Conservation (phyloP, 1,140 invertebrate genomes). For the Euwallacea fornicatus region DNA sequence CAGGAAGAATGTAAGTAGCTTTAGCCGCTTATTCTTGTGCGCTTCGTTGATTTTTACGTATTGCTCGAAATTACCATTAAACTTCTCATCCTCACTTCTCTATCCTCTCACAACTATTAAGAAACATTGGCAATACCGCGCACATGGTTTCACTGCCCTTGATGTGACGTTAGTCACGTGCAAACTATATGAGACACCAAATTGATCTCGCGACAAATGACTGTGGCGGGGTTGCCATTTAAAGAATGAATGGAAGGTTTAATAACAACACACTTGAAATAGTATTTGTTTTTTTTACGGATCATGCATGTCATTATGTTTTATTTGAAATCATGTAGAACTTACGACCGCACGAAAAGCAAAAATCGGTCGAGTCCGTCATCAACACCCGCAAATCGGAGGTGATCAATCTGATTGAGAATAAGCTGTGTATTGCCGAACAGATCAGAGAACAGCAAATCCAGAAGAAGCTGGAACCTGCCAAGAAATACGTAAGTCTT, state of each 20-base stretch:
- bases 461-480: constrained; percentile 75
- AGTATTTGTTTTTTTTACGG: neutral
- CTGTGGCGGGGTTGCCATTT: too few species aligned
- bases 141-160: too few species aligned
- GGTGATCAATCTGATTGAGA: constrained; percentile 69
- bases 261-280: neutral
- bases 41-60: neutral
- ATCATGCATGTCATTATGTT: constrained; percentile 30
- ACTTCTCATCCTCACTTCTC: neutral
- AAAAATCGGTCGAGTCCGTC: constrained; percentile 62
- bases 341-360: constrained; percentile 49
- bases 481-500: constrained; percentile 72
- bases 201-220: too few species aligned
- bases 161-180: too few species aligned
- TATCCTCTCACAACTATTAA: neutral
- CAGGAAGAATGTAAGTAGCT: constrained; percentile 70
- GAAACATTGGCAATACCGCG: neutral
- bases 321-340: constrained; percentile 43
- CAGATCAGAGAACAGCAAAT: constrained; percentile 77
- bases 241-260: neutral
- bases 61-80: too few species aligned
- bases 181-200: too few species aligned
- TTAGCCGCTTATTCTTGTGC: neutral
- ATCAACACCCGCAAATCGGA: constrained; percentile 65
- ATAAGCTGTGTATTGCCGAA: constrained; percentile 73